These are phyloP conservation scores for Teleogryllus oceanicus DNA, from an alignment of 2,888 invertebrate genomes.

Conservation along the genomic window DNA sequence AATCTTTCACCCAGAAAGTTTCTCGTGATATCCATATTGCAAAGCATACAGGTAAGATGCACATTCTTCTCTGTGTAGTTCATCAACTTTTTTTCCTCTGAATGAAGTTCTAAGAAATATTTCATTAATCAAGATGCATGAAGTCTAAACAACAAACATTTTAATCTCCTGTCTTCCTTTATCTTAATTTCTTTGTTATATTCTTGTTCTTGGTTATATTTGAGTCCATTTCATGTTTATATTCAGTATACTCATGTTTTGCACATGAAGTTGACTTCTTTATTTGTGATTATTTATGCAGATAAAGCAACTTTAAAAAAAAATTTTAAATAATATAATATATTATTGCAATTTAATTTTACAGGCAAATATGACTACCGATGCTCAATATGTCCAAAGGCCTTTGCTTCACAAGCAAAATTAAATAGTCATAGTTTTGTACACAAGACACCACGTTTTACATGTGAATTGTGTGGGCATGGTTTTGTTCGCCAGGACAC, in stretches of 20 bases:
- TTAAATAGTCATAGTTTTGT: conserved; percentile 28
- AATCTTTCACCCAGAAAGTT: conserved; percentile 31
- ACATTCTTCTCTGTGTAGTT: neutral
- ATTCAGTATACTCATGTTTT: too few species aligned
- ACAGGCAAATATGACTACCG: conserved; percentile 26
- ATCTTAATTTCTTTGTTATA: too few species aligned
- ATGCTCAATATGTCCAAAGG: conserved; percentile 28
- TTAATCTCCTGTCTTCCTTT: too few species aligned
- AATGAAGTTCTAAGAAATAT: too few species aligned
- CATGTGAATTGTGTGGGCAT: conserved; percentile 27
- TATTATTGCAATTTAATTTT: neutral
- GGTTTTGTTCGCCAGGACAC: conserved; percentile 28
- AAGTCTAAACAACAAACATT: too few species aligned
- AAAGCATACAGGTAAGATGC: conserved; percentile 29
- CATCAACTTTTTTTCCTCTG: neutral
- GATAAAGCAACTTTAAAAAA: too few species aligned
- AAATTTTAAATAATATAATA: neutral
- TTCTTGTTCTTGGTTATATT: too few species aligned
- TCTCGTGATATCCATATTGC: conserved; percentile 30
- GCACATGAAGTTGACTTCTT: too few species aligned
- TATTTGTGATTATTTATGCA: too few species aligned
- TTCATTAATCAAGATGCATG: too few species aligned
- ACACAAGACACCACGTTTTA: conserved; percentile 27
- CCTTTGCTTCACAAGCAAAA: conserved; percentile 26
- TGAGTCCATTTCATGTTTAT: too few species aligned